Conservation (phyloP, 2,113 vertebrate genomes). For the Ginglymostoma cirratum region DNA sequence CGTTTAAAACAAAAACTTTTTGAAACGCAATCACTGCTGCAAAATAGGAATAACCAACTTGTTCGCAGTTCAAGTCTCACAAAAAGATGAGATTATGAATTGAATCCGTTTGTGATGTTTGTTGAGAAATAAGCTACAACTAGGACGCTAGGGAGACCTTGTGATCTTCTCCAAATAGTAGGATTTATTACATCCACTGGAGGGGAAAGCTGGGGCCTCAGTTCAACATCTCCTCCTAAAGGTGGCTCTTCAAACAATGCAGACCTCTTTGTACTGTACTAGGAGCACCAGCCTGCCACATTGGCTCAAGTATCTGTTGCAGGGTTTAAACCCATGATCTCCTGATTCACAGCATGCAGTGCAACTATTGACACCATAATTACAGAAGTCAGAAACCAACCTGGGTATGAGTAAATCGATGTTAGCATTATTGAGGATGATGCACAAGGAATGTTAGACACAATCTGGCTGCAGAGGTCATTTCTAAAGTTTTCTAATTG, state of each 20-base stretch:
- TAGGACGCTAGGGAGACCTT: neutral
- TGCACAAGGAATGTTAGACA: neutral
- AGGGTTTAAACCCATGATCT: neutral
- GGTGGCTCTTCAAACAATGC: neutral
- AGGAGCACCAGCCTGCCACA: neutral
- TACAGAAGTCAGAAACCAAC: neutral
- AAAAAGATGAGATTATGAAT: neutral
- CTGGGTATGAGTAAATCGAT: neutral
- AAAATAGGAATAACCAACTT: neutral
- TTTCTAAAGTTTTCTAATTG: neutral
- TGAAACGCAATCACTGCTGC: neutral
- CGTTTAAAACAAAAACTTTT: neutral
- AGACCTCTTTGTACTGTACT: neutral
- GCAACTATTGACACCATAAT: neutral
- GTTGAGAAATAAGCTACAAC: neutral
- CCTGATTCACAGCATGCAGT: neutral
- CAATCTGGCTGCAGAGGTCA: neutral
- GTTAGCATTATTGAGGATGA: neutral
- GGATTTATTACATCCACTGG: neutral
- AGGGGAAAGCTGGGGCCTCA: neutral
- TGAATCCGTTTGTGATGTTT: neutral
- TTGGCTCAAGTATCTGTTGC: neutral
- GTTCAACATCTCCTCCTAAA: neutral
- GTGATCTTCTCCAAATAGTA: neutral
- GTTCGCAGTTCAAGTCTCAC: neutral